phyloP scores from a whole-genome alignment of 2,888 invertebrate genomes.

The Lamellibrachia satsuma region DNA sequence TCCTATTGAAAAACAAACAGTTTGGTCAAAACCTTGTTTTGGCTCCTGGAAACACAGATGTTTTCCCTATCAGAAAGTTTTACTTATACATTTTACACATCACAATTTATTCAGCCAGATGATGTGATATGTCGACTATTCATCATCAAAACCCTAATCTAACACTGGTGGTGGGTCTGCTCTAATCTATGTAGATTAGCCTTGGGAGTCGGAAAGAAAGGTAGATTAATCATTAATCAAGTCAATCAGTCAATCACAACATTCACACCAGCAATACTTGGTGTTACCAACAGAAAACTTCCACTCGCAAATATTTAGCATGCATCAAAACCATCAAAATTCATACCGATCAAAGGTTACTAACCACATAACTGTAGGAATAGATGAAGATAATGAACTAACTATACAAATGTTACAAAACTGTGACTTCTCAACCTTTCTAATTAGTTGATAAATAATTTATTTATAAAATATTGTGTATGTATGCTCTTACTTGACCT shows the following conservation, averaged over 20 bases:
- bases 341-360: not conserved
- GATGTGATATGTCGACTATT: not conserved
- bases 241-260: not conserved
- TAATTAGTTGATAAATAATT: no score
- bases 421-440: no score
- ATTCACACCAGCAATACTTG: not conserved
- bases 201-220: not conserved
- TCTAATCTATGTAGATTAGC: not conserved
- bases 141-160: no score
- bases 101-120: not conserved
- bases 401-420: not conserved
- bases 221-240: not conserved
- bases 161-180: no score
- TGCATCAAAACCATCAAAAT: not conserved
- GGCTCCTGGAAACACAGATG: no score
- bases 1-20: constrained; percentile 66
- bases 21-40: not conserved
- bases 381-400: not conserved
- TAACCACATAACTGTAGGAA: not conserved
- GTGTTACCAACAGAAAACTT: not conserved
- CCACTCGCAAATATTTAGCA: not conserved
- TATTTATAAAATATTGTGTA: no score
- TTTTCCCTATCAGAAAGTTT: no score
- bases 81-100: not conserved
- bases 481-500: no score